These are phyloP conservation scores for Pecten maximus DNA, from an alignment of 2,888 invertebrate genomes.

Conservation along the genomic window DNA sequence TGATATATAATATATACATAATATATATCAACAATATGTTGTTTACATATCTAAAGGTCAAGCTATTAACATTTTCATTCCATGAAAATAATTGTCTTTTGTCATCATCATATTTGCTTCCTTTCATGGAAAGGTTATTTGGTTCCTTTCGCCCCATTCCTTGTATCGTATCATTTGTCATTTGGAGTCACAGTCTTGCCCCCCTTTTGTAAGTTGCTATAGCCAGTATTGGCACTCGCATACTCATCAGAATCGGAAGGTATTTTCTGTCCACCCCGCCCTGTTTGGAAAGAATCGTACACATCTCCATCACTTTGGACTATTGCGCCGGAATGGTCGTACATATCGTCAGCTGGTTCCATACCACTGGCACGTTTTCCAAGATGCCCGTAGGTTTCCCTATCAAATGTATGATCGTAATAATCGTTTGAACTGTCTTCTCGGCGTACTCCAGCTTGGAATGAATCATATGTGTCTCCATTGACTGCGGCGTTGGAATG, in stretches of 20 bases:
- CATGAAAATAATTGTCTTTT: too few species aligned
- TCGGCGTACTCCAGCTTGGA: background rate
- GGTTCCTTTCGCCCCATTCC: background rate
- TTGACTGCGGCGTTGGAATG: background rate
- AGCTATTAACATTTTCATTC: too few species aligned
- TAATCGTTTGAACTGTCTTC: background rate
- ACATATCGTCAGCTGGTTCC: background rate
- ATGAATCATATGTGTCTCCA: background rate
- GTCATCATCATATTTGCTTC: too few species aligned
- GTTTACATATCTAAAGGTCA: too few species aligned
- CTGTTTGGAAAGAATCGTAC: background rate
- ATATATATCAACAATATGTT: too few species aligned
- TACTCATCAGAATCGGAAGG: background rate
- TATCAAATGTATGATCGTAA: background rate
- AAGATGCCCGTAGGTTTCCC: background rate
- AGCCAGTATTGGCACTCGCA: background rate
- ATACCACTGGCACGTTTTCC: background rate
- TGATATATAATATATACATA: too few species aligned
- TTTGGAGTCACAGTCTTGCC: background rate
- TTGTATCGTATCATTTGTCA: background rate
- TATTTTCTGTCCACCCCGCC: background rate
- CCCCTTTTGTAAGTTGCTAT: background rate
- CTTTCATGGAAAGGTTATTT: too few species aligned
- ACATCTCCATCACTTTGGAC: background rate
- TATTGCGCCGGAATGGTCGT: background rate